These are phyloP conservation scores for Girardinus metallicus DNA, from an alignment of 2,797 vertebrate genomes.

Conservation along the genomic window DNA sequence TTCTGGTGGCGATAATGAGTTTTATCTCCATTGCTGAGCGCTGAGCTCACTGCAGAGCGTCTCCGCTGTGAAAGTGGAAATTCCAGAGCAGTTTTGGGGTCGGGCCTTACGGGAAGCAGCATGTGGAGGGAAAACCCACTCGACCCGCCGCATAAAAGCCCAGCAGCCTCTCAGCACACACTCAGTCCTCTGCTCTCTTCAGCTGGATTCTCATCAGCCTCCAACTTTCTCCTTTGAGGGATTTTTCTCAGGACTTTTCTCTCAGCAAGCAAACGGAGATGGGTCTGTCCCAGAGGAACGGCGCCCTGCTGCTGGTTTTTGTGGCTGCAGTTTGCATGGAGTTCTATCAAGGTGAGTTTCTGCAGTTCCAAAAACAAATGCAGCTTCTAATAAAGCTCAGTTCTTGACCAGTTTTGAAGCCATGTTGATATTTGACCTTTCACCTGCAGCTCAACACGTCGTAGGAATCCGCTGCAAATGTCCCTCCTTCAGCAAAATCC, in stretches of 20 bases:
- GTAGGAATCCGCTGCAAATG: constrained; percentile 58
- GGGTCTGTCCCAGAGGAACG: constrained; percentile 49
- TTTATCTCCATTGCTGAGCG: constrained; percentile 3
- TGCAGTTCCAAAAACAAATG: neutral
- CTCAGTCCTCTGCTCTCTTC: constrained; percentile 34
- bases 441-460: constrained; percentile 47
- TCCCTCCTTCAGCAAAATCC: neutral
- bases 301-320: constrained; percentile 37
- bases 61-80: constrained; percentile 21
- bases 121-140: constrained; percentile 59
- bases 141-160: constrained; percentile 53
- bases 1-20: neutral
- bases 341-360: constrained; percentile 61
- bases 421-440: constrained; percentile 9
- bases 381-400: neutral
- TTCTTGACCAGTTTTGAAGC: neutral
- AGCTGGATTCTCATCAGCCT: constrained; percentile 15
- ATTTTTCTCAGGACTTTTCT: constrained; percentile 25
- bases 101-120: constrained; percentile 66
- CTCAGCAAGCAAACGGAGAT: constrained; percentile 51
- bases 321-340: constrained; percentile 57
- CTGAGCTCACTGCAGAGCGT: neutral
- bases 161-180: constrained; percentile 10
- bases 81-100: constrained; percentile 21
- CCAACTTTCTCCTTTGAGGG: constrained; percentile 11